Base-by-base conservation (phyloP, 1,140 invertebrate species). In the Proctacanthus coquilletti region DNA sequence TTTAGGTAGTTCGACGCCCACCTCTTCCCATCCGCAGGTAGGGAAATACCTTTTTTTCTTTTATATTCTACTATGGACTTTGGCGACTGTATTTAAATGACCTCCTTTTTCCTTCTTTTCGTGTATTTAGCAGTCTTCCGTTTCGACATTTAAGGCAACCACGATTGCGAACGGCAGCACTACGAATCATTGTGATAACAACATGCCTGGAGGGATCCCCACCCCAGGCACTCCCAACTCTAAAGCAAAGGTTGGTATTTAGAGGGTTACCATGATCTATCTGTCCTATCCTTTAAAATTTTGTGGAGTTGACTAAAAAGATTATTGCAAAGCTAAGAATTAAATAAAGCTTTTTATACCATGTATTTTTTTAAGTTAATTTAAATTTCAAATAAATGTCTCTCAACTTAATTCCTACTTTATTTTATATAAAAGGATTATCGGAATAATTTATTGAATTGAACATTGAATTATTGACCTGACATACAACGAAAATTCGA, bases 211-310 rank as follows among this genome's bases (percentile, higher is more conserved):
- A 29, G 76, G 56, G 44, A 57, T 76, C 43, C 71, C 69, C 40
- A 68, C 72, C 39, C 77, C 77, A 33, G 76, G 78, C 39, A 81
- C 79, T 14, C 79, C 79, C 39, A 77, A 77, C 49, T 70, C 77
- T 38, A 83, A 82, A 62, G 68, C 71, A 39, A 83, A 83, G 48
- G 57, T 60, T 37, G 23, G 13, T 36, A 20, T n/a, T n/a, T n/a
- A n/a, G n/a, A n/a, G n/a, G n/a, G n/a, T n/a, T n/a, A 27, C 8
- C 8, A 9, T 27, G 23, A 27, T 27, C n/a, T n/a, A n/a, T n/a
- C n/a, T n/a, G n/a, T n/a, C n/a, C n/a, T n/a, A n/a, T n/a, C n/a
- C n/a, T n/a, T n/a, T n/a, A n/a, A n/a, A n/a, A n/a, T n/a, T n/a
- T n/a, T n/a, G n/a, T n/a, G n/a, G n/a, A n/a, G n/a, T n/a, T n/a